Conservation (phyloP, 2,113 vertebrate species). For the Plecturocebus donacophilus region DNA sequence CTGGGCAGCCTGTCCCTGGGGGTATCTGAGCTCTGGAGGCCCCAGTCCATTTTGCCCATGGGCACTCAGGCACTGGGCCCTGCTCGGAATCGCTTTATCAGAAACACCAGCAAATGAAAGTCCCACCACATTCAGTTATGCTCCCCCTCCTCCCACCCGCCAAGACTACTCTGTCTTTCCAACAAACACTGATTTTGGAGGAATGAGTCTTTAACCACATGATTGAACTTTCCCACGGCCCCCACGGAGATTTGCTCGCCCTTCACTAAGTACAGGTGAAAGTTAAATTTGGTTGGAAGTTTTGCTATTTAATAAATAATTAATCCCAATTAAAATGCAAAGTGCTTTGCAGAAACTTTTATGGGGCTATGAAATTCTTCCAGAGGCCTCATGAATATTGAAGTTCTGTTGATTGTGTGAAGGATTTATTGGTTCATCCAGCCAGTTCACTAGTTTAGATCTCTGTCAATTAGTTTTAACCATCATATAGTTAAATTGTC, state of each 20-base stretch:
- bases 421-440: background rate
- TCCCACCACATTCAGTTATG: rapidly evolving
- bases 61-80: rapidly evolving
- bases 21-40: rapidly evolving
- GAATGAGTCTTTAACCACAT: background rate
- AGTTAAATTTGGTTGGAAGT: background rate
- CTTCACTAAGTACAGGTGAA: background rate
- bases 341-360: background rate
- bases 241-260: background rate
- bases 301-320: constrained; percentile 45
- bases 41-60: rapidly evolving
- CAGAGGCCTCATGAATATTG: background rate
- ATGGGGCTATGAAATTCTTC: background rate
- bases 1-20: too few relatives aligned
- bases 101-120: rapidly evolving
- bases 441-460: background rate
- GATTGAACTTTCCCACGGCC: background rate
- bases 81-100: rapidly evolving
- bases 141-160: rapidly evolving
- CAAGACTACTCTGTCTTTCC: rapidly evolving
- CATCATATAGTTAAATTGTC: too few relatives aligned
- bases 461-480: background rate
- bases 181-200: background rate
- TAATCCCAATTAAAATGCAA: constrained; percentile 47
- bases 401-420: background rate